phyloP scores from a whole-genome alignment of 2,113 vertebrate genomes.

The Tyrannus savana region DNA sequence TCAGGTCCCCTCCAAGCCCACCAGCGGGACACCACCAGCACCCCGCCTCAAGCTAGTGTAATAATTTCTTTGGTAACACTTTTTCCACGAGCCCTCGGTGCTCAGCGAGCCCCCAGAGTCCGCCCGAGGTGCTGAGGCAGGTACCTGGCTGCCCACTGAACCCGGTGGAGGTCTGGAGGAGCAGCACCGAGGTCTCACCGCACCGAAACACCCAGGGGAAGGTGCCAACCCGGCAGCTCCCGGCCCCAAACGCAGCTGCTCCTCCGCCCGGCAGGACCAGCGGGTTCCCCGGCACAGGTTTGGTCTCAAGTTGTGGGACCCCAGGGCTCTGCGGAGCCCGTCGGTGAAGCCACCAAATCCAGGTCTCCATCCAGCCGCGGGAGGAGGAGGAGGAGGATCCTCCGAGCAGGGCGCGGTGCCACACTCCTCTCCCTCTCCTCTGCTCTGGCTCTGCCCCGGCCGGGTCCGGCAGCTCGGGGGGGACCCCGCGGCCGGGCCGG shows the following conservation, averaged over 20 bases:
- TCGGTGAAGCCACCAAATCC: fast-evolving
- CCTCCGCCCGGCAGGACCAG: neutral
- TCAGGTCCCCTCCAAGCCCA: neutral
- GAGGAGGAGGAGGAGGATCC: neutral
- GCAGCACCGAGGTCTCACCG: fast-evolving
- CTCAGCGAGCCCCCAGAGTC: neutral
- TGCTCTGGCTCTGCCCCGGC: neutral
- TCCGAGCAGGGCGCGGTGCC: neutral
- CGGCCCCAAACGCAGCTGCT: neutral
- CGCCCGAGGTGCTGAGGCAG: fast-evolving
- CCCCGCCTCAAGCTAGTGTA: neutral
- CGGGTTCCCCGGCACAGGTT: fast-evolving
- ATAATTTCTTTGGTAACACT: neutral
- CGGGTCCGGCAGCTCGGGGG: fast-evolving
- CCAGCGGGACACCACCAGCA: fast-evolving
- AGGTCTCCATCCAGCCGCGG: neutral
- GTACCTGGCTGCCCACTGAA: fast-evolving
- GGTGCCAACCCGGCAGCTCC: neutral
- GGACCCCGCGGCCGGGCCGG: neutral
- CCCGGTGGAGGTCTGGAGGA: fast-evolving
- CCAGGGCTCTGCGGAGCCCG: neutral
- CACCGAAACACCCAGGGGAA: neutral
- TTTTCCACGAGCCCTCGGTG: fast-evolving
- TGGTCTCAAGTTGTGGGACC: neutral
- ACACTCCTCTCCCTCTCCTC: neutral